Evolutionary conservation across 1,140 invertebrate species (phyloP).

Genomic region (Callitettix versicolor): DNA sequence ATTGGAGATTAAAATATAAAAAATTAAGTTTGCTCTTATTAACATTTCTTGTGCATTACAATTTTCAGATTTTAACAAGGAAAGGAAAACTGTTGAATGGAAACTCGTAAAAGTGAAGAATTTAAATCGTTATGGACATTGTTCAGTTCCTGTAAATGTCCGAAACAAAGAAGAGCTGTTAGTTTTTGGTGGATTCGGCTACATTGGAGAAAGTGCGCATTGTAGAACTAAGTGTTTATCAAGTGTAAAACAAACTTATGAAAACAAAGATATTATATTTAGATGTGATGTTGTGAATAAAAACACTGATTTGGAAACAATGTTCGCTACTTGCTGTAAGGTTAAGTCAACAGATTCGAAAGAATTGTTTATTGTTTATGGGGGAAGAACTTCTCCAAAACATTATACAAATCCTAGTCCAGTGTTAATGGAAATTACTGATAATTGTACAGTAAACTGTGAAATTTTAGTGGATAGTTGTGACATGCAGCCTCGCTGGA

Average conservation of each 20-base stretch:
- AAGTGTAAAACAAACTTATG: no score
- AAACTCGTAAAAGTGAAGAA: neutral
- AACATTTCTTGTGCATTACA: no score
- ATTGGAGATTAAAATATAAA: no score
- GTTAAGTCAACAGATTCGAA: neutral
- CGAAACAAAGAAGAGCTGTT: neutral
- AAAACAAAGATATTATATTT: no score
- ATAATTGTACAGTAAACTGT: neutral
- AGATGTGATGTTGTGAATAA: no score
- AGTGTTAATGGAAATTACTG: neutral
- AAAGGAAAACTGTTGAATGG: neutral
- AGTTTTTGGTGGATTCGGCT: conserved; percentile 6
- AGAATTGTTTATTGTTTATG: conserved; percentile 12
- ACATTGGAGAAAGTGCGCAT: neutral
- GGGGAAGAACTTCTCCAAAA: conserved; percentile 18
- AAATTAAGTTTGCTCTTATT: no score
- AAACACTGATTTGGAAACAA: neutral
- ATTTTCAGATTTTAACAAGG: no score
- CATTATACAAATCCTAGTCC: conserved; percentile 7
- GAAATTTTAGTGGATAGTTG: neutral
- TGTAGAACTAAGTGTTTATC: neutral
- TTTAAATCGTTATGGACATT: conserved; percentile 5
- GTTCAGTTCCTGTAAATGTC: neutral
- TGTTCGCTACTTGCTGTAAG: conserved; percentile 4
- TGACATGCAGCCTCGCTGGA: conserved; percentile 9